A percentile compares a stretch with the other conserved stretches of the same genome.
These are phyloP conservation scores for Hafferia zeledoni DNA, from an alignment of 2,797 vertebrate genomes.

Conservation along the genomic window DNA sequence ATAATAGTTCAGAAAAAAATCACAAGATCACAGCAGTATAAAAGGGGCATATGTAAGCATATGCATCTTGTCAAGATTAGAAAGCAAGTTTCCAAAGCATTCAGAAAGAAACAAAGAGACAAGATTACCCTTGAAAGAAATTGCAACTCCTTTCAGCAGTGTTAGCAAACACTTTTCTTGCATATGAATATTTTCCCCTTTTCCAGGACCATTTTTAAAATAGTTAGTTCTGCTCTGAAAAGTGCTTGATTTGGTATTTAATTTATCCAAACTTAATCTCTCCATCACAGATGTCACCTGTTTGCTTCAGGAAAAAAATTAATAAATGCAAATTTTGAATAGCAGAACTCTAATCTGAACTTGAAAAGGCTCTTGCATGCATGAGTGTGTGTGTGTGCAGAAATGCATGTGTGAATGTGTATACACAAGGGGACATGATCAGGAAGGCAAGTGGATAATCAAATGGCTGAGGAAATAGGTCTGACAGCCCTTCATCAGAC, in stretches of 20 bases:
- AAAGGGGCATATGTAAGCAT: background rate
- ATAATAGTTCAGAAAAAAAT: background rate
- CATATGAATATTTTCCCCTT: background rate
- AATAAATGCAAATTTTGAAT: background rate
- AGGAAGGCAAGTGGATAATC: rapidly evolving
- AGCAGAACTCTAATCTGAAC: background rate
- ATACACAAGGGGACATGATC: background rate
- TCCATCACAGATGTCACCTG: background rate
- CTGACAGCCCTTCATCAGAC: background rate
- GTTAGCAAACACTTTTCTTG: background rate
- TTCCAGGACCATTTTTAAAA: background rate
- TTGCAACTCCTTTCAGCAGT: background rate
- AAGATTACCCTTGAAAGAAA: background rate
- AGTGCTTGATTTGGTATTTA: background rate
- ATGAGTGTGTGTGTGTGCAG: background rate
- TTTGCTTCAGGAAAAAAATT: background rate
- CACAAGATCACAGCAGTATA: background rate
- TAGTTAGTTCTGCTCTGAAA: background rate
- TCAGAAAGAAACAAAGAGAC: background rate
- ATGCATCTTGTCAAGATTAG: background rate
- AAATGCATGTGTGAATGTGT: rapidly evolving
- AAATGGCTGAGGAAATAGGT: background rate
- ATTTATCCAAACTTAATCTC: background rate
- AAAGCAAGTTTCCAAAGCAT: background rate
- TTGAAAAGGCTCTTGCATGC: background rate